These are phyloP conservation scores for Drosophila yakuba DNA, from an alignment of 1,140 invertebrate genomes.

Conservation along the genomic window DNA sequence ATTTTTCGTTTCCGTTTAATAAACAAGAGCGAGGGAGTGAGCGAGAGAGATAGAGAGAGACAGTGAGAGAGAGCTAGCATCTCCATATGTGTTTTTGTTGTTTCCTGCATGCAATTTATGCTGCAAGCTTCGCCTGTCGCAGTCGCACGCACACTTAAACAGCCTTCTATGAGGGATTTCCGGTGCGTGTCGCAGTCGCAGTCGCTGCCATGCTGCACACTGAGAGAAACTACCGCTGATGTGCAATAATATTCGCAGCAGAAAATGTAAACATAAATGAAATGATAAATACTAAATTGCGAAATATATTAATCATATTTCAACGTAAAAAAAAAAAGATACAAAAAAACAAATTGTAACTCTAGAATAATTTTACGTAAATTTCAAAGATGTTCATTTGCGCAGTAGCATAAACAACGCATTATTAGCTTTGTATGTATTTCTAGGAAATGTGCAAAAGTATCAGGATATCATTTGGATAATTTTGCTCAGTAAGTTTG, in stretches of 20 bases:
- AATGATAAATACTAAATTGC: no score
- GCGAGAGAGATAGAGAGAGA: neutral
- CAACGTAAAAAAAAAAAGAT: no score
- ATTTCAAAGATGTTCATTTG: no score
- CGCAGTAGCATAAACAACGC: no score
- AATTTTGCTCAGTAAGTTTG: neutral
- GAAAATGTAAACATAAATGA: no score
- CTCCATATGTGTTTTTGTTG: slow-evolving; percentile 43
- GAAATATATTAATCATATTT: no score
- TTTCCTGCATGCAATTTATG: slow-evolving; percentile 77
- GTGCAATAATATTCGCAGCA: no score
- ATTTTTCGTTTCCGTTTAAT: slow-evolving; percentile 82
- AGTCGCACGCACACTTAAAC: slow-evolving; percentile 19
- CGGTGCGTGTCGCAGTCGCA: slow-evolving; percentile 63
- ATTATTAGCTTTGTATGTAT: neutral
- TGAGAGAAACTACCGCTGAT: neutral
- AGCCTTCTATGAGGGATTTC: slow-evolving; percentile 77
- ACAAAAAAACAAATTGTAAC: no score
- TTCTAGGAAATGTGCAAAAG: neutral
- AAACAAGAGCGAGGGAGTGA: slow-evolving; percentile 47
- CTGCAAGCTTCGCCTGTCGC: slow-evolving; percentile 54
- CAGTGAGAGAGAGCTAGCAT: slow-evolving; percentile 4
- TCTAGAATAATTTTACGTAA: no score
- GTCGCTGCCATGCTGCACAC: slow-evolving; percentile 20
- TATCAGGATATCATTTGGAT: neutral